Conservation (phyloP, 2,797 vertebrate species). For the Tokudaia tokunoshimensis region DNA sequence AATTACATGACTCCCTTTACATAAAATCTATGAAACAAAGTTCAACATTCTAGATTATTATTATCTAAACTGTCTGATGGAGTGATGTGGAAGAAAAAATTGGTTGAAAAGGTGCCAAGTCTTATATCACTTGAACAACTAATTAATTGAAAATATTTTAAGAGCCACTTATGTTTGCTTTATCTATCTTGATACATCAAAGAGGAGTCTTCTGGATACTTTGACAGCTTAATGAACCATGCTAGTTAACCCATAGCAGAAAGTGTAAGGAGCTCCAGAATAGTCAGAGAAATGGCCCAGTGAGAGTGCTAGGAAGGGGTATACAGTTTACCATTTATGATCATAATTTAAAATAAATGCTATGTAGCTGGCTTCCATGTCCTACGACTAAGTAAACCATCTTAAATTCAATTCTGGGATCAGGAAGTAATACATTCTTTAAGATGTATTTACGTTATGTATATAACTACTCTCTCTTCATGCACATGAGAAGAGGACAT, state of each 20-base stretch:
- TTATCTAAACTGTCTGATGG: neutral
- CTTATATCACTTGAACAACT: neutral
- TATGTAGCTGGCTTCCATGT: neutral
- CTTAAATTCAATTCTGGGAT: neutral
- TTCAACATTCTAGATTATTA: neutral
- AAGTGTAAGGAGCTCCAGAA: neutral
- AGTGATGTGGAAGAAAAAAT: neutral
- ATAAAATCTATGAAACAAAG: neutral
- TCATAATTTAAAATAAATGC: neutral
- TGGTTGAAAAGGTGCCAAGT: neutral
- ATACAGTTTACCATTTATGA: neutral
- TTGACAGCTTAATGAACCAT: neutral
- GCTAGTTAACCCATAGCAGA: neutral
- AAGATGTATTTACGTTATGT: neutral
- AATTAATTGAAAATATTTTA: constrained; percentile 4
- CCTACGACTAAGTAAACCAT: neutral
- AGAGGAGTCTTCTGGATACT: neutral
- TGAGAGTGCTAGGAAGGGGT: neutral
- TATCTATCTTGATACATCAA: neutral
- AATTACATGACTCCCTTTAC: neutral
- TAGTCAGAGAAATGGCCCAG: neutral
- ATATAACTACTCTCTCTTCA: neutral
- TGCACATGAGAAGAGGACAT: neutral
- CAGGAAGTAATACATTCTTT: neutral
- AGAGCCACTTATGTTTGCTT: neutral